phyloP scores from a whole-genome alignment of 2,888 invertebrate species.

The Drosophila tanythrix region DNA sequence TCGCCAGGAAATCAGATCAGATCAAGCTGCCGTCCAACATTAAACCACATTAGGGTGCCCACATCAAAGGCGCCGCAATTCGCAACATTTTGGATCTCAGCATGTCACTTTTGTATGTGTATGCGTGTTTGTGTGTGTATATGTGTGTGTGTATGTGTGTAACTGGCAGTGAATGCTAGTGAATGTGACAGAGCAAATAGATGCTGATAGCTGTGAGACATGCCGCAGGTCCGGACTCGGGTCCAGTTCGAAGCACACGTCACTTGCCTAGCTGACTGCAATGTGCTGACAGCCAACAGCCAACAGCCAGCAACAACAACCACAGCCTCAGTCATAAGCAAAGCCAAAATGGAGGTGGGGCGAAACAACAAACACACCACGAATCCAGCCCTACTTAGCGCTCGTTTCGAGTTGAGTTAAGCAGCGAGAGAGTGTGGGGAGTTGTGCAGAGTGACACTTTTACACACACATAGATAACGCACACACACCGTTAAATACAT shows the following conservation, averaged over 20 bases:
- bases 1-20: slow-evolving; percentile 6
- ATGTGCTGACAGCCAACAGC: slow-evolving; percentile 72
- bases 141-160: slow-evolving; percentile 27
- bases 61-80: slow-evolving; percentile 61
- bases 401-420: not conserved
- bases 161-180: slow-evolving; percentile 66
- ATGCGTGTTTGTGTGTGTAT: slow-evolving; percentile 5
- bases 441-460: slow-evolving; percentile 22
- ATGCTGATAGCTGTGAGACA: slow-evolving; percentile 67
- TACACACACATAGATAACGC: slow-evolving; percentile 10
- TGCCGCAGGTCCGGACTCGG: slow-evolving; percentile 58
- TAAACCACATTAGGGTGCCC: slow-evolving; percentile 25
- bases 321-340: slow-evolving; percentile 27
- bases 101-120: slow-evolving; percentile 47
- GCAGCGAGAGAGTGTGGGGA: slow-evolving; percentile 12
- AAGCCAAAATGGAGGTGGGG: slow-evolving; percentile 1
- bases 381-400: not conserved
- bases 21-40: slow-evolving; percentile 10
- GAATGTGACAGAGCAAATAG: slow-evolving; percentile 74
- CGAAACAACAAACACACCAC: not conserved
- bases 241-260: slow-evolving; percentile 62
- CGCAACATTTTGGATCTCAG: slow-evolving; percentile 46
- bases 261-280: slow-evolving; percentile 61
- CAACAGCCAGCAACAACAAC: slow-evolving; percentile 28
- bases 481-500: slow-evolving; percentile 50